Percentiles rank a stretch among this genome's conserved stretches.
These are phyloP conservation scores for Brachionichthys hirsutus DNA, from an alignment of 2,113 vertebrate species.

Conservation along the genomic window DNA sequence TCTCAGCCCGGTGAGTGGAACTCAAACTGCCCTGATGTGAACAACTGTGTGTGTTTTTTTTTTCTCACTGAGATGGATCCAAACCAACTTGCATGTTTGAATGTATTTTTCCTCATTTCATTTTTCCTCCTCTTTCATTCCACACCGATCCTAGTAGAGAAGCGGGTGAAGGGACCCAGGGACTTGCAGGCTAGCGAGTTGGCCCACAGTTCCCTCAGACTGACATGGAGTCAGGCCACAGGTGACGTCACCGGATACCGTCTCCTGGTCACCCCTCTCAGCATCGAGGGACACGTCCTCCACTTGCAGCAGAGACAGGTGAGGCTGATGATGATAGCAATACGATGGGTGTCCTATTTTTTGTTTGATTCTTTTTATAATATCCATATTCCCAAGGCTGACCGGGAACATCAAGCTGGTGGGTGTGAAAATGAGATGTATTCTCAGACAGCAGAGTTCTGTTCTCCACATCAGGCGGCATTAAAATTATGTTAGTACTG, in stretches of 20 bases:
- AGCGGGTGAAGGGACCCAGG: conserved; percentile 75
- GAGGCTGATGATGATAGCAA: conserved; percentile 12
- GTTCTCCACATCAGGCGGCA: background rate
- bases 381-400: background rate
- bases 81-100: conserved; percentile 1
- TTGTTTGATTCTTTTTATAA: background rate
- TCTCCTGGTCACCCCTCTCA: conserved; percentile 74
- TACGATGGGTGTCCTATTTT: background rate
- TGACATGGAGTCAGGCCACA: conserved; percentile 83
- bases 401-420: background rate
- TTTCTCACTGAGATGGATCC: conserved; percentile 1
- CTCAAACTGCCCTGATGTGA: too few species aligned
- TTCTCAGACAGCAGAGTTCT: conserved; percentile 5
- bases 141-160: conserved; percentile 59
- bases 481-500: too few species aligned
- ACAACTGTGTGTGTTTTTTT: too few species aligned
- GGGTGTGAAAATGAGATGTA: background rate
- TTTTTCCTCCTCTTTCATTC: background rate
- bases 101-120: background rate
- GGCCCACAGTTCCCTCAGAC: conserved; percentile 80
- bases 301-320: conserved; percentile 75
- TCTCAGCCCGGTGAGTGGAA: conserved; percentile 49
- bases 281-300: conserved; percentile 53
- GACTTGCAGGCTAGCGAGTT: conserved; percentile 80
- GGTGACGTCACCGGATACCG: conserved; percentile 80